These are phyloP conservation scores for Alectoris magna DNA, from an alignment of 2,797 vertebrate species.

Conservation along the genomic window DNA sequence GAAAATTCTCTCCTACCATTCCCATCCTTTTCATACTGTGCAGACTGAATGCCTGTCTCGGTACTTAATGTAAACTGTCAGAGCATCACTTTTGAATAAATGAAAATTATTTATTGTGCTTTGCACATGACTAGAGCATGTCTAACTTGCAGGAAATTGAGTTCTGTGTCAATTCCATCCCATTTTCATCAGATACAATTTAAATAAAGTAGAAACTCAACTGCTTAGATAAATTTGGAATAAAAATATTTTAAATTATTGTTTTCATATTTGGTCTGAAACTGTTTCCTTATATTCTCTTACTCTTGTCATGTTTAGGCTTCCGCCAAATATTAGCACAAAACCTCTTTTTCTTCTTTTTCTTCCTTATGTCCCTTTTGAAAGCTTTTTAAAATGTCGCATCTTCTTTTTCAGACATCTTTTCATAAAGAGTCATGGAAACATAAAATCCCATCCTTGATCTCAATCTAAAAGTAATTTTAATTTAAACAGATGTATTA, in stretches of 20 bases:
- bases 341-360: neutral
- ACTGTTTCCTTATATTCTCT: neutral
- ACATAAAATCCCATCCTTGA: neutral
- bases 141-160: neutral
- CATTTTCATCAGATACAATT: neutral
- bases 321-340: neutral
- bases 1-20: neutral
- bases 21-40: neutral
- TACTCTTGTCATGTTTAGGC: neutral
- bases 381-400: neutral
- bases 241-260: neutral
- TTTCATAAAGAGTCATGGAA: neutral
- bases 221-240: neutral
- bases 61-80: neutral
- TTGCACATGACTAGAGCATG: neutral
- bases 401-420: neutral
- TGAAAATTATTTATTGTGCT: neutral
- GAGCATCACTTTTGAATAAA: constrained; percentile 4
- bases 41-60: neutral
- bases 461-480: neutral
- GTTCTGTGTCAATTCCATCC: neutral
- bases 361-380: neutral
- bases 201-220: neutral
- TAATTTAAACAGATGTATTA: neutral
- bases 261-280: neutral